Base-by-base conservation (phyloP, 1,140 invertebrate species). In the Mya arenaria region DNA sequence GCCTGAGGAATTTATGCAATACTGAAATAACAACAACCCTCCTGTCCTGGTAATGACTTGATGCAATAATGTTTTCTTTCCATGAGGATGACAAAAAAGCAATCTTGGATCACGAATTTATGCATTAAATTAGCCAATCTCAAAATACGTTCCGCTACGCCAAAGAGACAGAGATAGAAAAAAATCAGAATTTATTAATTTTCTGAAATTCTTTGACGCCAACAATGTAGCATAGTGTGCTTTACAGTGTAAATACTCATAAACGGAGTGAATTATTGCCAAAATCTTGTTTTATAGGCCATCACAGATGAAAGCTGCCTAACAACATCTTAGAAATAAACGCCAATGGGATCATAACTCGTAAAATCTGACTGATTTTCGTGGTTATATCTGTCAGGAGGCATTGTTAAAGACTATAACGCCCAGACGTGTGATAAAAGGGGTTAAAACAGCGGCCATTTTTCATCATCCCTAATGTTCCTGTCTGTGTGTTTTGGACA, bases 251-350 rank as follows among this genome's bases (percentile, higher is more conserved):
- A 80, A 80, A 80, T 71, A 71, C 23, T 68, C 77, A 80, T 80
- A 80, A 80, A 80, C 58, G 63, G 17, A 34, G 66, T 80, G 77
- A 80, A 48, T 69, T 71, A 80, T 80, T 41, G 66, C 44, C 65
- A n/a, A 60, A 71, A 69, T 80, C 77, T 69, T 80, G 77, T 80
- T 80, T 80, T 80, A 80, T 80, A 44, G 48, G 58, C 68, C 66
- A 71, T 80, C 77, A 62, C 65, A 80, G 41, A 66, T 80, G 75
- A 78, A 68, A 78, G 52, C 62, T 78, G 65, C 77, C 65, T 60
- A 37, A 71, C 71, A 80, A 58, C 56, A 32, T 8, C 25, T 32
- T 32, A 60, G 44, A 80, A 66, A 80, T 80, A 80, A 80, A 68
- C 55, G 77, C 28, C 77, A 80, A 71, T 80, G 34, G 55, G 66